Conservation (phyloP, 2,113 vertebrate species). For the Orycteropus afer region DNA sequence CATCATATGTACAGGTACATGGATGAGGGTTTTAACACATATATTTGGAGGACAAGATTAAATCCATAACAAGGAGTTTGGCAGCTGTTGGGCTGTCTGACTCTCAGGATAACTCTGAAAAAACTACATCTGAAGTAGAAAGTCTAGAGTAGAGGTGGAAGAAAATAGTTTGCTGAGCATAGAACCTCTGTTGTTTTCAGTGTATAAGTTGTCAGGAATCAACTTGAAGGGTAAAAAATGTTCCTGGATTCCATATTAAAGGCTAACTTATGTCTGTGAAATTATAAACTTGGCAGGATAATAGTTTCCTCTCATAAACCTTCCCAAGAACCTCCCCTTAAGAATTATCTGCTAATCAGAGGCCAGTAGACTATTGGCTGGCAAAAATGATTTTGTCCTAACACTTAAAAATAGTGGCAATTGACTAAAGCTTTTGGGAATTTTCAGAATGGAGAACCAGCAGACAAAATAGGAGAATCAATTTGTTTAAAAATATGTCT, state of each 20-base stretch:
- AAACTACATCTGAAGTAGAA: neutral
- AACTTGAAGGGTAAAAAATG: neutral
- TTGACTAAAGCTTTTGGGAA: neutral
- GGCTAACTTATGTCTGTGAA: neutral
- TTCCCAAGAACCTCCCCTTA: neutral
- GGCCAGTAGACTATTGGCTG: neutral
- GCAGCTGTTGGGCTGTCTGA: neutral
- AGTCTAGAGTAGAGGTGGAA: neutral
- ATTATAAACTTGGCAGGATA: neutral
- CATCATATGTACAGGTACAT: no score
- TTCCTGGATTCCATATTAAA: neutral
- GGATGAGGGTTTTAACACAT: no score
- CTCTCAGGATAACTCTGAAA: neutral
- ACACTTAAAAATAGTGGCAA: neutral
- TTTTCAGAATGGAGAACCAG: neutral
- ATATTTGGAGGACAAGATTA: no score
- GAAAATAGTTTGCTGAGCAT: neutral
- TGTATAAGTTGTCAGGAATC: neutral
- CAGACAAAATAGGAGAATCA: neutral
- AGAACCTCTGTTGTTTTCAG: neutral
- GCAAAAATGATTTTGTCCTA: neutral
- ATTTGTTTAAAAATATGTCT: neutral
- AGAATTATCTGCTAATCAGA: neutral
- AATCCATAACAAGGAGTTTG: neutral
- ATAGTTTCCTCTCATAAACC: no score